These are phyloP conservation scores for Cryptocephalus moraei DNA, from an alignment of 2,888 invertebrate species.

Conservation along the genomic window DNA sequence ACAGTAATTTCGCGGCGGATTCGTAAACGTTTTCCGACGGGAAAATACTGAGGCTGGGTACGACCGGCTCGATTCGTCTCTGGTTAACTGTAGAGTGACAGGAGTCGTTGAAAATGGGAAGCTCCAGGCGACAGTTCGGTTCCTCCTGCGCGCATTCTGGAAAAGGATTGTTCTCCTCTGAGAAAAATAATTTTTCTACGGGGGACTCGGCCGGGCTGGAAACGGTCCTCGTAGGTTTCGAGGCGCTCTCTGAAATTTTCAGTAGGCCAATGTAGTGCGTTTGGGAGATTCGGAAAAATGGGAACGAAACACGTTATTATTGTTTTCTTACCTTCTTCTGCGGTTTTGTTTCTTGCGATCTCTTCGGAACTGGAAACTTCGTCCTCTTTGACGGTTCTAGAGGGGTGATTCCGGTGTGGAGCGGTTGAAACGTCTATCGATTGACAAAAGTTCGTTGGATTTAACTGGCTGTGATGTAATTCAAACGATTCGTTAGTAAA, in stretches of 20 bases:
- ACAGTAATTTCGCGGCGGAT: conserved; percentile 65
- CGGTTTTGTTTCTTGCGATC: conserved; percentile 34
- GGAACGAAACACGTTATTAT: too few species aligned
- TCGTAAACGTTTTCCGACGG: conserved; percentile 54
- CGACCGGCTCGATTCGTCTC: conserved; percentile 22
- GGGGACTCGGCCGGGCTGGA: too few species aligned
- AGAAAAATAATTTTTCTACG: neutral
- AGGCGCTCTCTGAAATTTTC: conserved; percentile 1
- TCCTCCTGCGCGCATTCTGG: conserved; percentile 13
- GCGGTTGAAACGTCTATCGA: neutral
- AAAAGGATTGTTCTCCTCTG: conserved; percentile 1
- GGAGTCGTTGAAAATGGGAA: conserved; percentile 27
- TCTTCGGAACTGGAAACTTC: conserved; percentile 70
- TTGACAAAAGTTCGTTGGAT: neutral
- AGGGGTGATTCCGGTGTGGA: neutral
- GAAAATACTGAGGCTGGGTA: conserved; percentile 41
- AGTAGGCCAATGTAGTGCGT: neutral
- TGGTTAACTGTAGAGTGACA: conserved; percentile 11
- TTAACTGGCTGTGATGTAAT: too few species aligned
- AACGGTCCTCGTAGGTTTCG: neutral
- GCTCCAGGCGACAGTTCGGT: conserved; percentile 21
- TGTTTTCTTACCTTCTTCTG: conserved; percentile 10
- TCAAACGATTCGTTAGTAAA: too few species aligned
- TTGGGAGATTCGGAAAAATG: too few species aligned
- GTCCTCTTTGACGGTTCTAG: conserved; percentile 49